Base-by-base conservation (phyloP, 2,797 vertebrate genomes). In the Cyprinodon diabolis region DNA sequence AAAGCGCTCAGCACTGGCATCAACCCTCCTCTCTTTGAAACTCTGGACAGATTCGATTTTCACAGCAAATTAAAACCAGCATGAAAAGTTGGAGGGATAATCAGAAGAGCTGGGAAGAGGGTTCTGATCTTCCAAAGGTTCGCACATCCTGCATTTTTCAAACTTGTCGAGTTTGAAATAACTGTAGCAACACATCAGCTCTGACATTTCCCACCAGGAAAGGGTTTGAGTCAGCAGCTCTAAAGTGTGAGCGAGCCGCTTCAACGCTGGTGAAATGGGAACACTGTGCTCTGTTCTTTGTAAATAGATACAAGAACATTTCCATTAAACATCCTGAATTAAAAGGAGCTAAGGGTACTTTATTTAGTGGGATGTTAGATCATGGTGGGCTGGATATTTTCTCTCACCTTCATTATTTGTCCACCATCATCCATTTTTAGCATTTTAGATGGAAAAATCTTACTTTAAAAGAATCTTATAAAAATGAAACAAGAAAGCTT, bases 191-290 rank as follows among this genome's bases (percentile, higher is more conserved):
- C 71, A 12, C 66, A 35, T 21, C 17, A 17, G 66, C 56, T 75
- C 43, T 47, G 63, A 23, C 55, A 2, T 35, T 66, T 78, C 62
- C 56, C 75, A 12, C 69, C 5, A 30, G 7, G 14, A 60, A 66
- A 35, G 13, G 62, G 30, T 48, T 37, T 10, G 7, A 6, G 66
- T 69, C 10, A 23, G 71, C 54, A 6, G 63, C 58, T 47, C 47
- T 58, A 35, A 84, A 52, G 69, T 17, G 52, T 60, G 19, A 75
- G 63, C 37, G 2, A 68, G 23, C 30, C 9, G 37, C 25, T 68
- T 19, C 0, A 37, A 30, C 5, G 25, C 17, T 12, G 35, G 67
- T 13, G 11, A 51, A 8, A 47, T n/a, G 6, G 43, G 10, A 76
- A n/a, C 21, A 0, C 2, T 0, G 0, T 17, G 14, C 14, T 63